Conservation (phyloP, 2,888 invertebrate genomes). For the Scaptomyza flava region DNA sequence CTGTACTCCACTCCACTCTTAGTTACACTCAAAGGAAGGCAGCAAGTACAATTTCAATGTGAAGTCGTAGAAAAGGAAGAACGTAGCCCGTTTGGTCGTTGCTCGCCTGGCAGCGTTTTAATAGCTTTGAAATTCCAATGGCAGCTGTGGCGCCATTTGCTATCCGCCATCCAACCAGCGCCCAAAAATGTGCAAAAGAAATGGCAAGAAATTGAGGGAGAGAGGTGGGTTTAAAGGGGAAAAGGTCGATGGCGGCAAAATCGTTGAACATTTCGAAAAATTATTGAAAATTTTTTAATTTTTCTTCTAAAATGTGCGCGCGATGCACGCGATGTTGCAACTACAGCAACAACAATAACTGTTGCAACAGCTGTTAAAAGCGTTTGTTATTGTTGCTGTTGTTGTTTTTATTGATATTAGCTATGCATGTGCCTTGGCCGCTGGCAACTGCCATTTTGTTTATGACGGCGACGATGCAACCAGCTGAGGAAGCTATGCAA, state of each 20-base stretch:
- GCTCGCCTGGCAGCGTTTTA: constrained; percentile 83
- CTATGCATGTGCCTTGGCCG: constrained; percentile 67
- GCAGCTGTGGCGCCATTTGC: constrained; percentile 80
- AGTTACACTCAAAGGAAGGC: background rate
- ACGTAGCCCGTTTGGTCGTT: constrained; percentile 82
- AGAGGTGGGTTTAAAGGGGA: background rate
- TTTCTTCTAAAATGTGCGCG: constrained; percentile 52
- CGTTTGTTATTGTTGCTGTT: constrained; percentile 43
- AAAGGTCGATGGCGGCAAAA: constrained; percentile 33
- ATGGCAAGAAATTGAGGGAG: constrained; percentile 20
- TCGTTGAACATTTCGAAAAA: constrained; percentile 77
- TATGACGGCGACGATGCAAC: constrained; percentile 72
- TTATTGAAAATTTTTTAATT: constrained; percentile 75
- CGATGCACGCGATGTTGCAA: constrained; percentile 46
- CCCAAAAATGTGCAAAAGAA: constrained; percentile 47
- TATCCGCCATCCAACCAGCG: constrained; percentile 43
- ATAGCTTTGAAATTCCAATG: constrained; percentile 84
- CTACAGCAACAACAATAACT: constrained; percentile 34
- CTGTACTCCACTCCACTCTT: background rate
- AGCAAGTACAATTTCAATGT: constrained; percentile 49
- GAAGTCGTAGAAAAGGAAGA: constrained; percentile 40
- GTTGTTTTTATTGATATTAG: constrained; percentile 75
- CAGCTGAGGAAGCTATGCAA: constrained; percentile 48
- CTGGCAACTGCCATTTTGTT: constrained; percentile 76
- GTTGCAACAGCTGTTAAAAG: constrained; percentile 18